Evolutionary conservation across 2,113 vertebrate species (phyloP).

Genomic region (Trematomus loennbergii): DNA sequence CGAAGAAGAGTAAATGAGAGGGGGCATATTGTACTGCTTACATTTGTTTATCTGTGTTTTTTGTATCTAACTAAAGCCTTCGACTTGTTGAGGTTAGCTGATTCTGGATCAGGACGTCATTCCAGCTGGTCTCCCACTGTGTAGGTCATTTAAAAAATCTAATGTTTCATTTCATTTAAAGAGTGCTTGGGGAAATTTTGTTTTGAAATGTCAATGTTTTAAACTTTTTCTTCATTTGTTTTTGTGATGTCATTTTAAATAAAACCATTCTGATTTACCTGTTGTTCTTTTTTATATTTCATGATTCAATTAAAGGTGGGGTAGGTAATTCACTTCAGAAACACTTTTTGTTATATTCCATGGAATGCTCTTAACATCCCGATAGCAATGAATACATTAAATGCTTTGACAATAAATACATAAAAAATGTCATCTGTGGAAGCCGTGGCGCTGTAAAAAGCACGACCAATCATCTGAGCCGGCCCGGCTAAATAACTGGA

Average conservation of each 20-base stretch:
- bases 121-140: slow-evolving; percentile 55
- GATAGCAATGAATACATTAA: too few relatives aligned
- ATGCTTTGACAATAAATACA: too few relatives aligned
- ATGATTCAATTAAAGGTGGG: neutral
- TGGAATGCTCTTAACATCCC: too few relatives aligned
- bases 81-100: slow-evolving; percentile 1
- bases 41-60: slow-evolving; percentile 31
- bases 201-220: slow-evolving; percentile 36
- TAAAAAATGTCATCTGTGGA: too few relatives aligned
- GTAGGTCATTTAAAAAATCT: slow-evolving; percentile 21
- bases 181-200: slow-evolving; percentile 1
- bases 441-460: too few relatives aligned
- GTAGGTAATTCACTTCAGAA: too few relatives aligned
- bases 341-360: too few relatives aligned
- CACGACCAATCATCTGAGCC: too few relatives aligned
- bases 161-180: slow-evolving; percentile 48
- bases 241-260: slow-evolving; percentile 71
- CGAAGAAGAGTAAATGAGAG: slow-evolving; percentile 6
- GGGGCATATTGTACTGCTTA: slow-evolving; percentile 44
- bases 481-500: too few relatives aligned
- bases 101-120: slow-evolving; percentile 62
- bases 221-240: slow-evolving; percentile 25
- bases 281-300: neutral
- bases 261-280: slow-evolving; percentile 62
- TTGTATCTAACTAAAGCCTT: neutral